These are phyloP conservation scores for Poliocrania exsul DNA, from an alignment of 2,797 vertebrate genomes.

Conservation along the genomic window DNA sequence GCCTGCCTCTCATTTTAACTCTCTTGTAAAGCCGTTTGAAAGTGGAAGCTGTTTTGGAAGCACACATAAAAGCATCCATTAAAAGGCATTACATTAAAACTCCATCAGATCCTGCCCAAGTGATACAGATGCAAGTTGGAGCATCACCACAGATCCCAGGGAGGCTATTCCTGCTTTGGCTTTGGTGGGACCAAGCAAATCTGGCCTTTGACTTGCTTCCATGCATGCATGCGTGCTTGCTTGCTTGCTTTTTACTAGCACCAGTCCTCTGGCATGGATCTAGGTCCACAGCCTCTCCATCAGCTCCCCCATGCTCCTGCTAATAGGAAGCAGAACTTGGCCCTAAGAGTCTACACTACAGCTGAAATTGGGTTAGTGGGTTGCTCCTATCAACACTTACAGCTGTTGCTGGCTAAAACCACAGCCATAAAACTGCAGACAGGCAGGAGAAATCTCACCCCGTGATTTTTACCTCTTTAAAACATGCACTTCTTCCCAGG, in stretches of 20 bases:
- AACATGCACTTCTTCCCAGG: fast-evolving
- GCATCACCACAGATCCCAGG: not conserved
- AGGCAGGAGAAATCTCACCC: fast-evolving
- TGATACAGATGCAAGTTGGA: not conserved
- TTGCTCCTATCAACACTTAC: not conserved
- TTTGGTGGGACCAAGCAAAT: not conserved
- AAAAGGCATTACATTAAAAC: not conserved
- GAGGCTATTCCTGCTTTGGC: not conserved
- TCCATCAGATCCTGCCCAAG: not conserved
- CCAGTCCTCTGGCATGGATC: fast-evolving
- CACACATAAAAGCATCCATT: not conserved
- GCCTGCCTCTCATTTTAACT: not conserved
- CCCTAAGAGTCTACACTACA: not conserved
- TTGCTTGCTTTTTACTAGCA: not conserved
- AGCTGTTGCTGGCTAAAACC: not conserved
- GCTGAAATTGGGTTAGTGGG: not conserved
- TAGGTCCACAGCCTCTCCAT: not conserved
- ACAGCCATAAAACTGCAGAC: not conserved
- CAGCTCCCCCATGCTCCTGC: not conserved
- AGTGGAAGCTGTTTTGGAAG: not conserved
- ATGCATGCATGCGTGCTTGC: not conserved
- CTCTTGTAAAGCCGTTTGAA: not conserved
- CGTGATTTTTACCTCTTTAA: not conserved
- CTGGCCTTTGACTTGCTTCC: not conserved
- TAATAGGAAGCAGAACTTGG: not conserved